Base-by-base conservation (phyloP, 2,797 vertebrate species). In the Ceryle rudis region DNA sequence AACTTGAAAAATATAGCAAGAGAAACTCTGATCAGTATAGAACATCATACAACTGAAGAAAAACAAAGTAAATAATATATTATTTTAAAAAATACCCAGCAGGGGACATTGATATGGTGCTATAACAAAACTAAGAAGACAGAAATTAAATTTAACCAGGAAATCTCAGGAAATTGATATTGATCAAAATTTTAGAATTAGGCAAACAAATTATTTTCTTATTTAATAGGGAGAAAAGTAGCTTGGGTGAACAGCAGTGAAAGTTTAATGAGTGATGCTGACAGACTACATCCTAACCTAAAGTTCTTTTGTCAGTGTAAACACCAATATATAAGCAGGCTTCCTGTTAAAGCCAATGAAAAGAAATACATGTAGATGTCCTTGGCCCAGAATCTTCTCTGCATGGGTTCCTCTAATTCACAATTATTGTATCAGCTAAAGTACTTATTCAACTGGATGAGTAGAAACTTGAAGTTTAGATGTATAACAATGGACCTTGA, bases 91-190 rank as follows among this genome's bases (percentile, higher is more conserved):
- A 61, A 51, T 17, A 26, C 44, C 1, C 19, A 41, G 9, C 11
- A 55, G 54, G 49, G 69, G 46, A 71, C 52, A n/a, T 6, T 71
- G 42, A 74, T 61, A 37, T 15, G n/a, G 57, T 70, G 8, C 6
- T 75, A 28, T 28, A 64, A 62, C 5, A 73, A 92, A 91, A 44
- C 31, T 60, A 75, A 84, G 41, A 77, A 20, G 18, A 55, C 28
- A 92, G 31, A 92, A 90, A 90, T 88, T 54, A 67, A 86, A 93
- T 96, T 89, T 82, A 87, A 72, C 28, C 19, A 91, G 66, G 79
- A 96, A 92, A 91, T 85, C 14, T 90, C 42, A 92, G 6, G 12
- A 93, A 92, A 87, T 52, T 89, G 5, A 28, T 94, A 94, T 73
- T 75, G 82, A 94, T 83, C 26, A 73, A 85, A 94, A 94, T 42